Percentiles rank a stretch among this genome's conserved stretches.
Evolutionary conservation across 1,140 invertebrate genomes (phyloP).

Genomic region (Dreissena polymorpha): DNA sequence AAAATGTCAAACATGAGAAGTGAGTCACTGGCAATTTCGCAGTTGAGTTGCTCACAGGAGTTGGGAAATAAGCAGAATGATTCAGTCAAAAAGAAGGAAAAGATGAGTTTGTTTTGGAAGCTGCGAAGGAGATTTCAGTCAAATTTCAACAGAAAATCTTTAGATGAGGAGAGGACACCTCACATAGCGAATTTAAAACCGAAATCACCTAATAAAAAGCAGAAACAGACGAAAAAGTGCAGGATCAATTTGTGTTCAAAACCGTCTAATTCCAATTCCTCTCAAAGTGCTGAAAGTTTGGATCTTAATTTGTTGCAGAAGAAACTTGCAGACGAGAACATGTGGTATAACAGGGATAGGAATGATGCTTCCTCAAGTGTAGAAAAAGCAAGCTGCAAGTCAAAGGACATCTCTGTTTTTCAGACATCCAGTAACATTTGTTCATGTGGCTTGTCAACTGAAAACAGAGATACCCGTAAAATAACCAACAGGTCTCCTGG

Average conservation of each 20-base stretch:
- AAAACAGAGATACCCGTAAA: constrained; percentile 49
- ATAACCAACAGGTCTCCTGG: constrained; percentile 48
- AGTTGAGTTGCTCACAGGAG: constrained; percentile 54
- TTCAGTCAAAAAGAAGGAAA: constrained; percentile 68
- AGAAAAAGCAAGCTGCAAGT: constrained; percentile 71
- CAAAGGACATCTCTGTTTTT: constrained; percentile 74
- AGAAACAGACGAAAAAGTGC: constrained; percentile 57
- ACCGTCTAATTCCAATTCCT: constrained; percentile 67
- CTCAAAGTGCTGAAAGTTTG: constrained; percentile 72
- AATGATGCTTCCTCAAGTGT: constrained; percentile 60
- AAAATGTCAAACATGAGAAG: constrained; percentile 48
- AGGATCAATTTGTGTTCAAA: constrained; percentile 58
- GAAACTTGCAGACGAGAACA: constrained; percentile 68
- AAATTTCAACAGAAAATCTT: constrained; percentile 66
- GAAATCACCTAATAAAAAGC: constrained; percentile 53
- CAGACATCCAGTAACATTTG: constrained; percentile 51
- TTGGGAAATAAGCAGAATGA: constrained; percentile 53
- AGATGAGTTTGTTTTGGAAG: constrained; percentile 70
- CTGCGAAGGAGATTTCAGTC: constrained; percentile 68
- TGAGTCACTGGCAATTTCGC: constrained; percentile 61
- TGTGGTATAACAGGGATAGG: constrained; percentile 70
- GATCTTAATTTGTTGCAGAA: constrained; percentile 65
- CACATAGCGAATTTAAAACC: constrained; percentile 13
- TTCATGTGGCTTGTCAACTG: constrained; percentile 20
- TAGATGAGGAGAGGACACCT: constrained; percentile 54